Evolutionary conservation across 2,888 invertebrate species (phyloP), one percentile per base, ranked within the genome.

Genomic region (Ditylenchus weischeri): DNA sequence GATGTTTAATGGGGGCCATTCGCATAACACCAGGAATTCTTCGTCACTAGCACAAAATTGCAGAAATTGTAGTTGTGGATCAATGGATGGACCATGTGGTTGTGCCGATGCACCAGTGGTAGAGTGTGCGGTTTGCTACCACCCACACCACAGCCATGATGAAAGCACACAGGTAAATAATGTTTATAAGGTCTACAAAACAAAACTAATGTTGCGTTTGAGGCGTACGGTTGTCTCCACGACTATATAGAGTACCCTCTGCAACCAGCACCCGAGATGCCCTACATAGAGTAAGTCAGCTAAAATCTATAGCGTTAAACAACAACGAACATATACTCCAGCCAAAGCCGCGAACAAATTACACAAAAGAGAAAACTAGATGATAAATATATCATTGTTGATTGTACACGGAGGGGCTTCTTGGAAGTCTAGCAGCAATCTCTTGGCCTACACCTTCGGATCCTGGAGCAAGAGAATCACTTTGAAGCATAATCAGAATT

Each of bases 141-240:
- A 54, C n/a, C 54, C 54, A 15, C 54, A 54, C 29, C 54, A 54
- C n/a, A 21, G n/a, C 23, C 54, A 54, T 29, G 54, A 10, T 18
- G 21, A 54, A 54, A 54, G 8, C 13, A 54, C 29, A 7, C 29
- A 29, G 29, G 54, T 54, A 54, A 11, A 29, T 29, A 29, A 29
- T 29, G 5, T 29, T 29, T 1, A 54, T 10, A 18, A 54, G 29
- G 11, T 54, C 8, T 18, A 15, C 29, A 54, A 18, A 54, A 54
- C 54, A 10, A 7, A 13, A 54, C 29, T 54, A 54, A 54, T 23
- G 10, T 54, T 18, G 1, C 1, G 1, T 2, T 54, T 18, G 1
- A 54, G 54, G 54, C 13, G 4, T 54, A 18, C 54, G 23, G 1
- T 4, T 54, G 54, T 8, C n/a, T 54, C 15, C 54, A 29, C 23